Evolutionary conservation across 2,797 vertebrate species (phyloP).

Genomic region (Macroramphosus scolopax): DNA sequence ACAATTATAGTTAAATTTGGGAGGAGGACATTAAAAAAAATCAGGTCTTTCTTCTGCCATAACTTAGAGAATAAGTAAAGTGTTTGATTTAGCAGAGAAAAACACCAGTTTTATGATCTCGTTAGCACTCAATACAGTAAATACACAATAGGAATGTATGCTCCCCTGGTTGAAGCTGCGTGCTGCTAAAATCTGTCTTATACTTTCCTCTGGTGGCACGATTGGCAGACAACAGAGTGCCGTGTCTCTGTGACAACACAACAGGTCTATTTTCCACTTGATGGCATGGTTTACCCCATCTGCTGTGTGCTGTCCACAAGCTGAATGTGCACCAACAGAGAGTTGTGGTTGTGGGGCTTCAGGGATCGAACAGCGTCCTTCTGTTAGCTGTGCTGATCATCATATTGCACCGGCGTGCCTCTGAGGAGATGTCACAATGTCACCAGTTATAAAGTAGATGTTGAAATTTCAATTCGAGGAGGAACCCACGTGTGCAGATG

Average conservation of each 20-base stretch:
- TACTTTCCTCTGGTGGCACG: slow-evolving; percentile 57
- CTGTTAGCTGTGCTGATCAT: slow-evolving; percentile 58
- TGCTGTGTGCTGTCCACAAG: slow-evolving; percentile 63
- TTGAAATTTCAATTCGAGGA: slow-evolving; percentile 43
- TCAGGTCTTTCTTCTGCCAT: neutral
- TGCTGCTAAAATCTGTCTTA: slow-evolving; percentile 14
- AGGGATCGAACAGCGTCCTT: slow-evolving; percentile 56
- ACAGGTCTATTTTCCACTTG: slow-evolving; percentile 80
- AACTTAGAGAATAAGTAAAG: neutral
- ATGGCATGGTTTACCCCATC: slow-evolving; percentile 75
- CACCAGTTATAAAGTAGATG: slow-evolving; percentile 40
- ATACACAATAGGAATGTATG: slow-evolving; percentile 32
- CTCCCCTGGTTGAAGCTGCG: slow-evolving; percentile 25
- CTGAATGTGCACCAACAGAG: slow-evolving; percentile 63
- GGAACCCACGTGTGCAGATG: neutral
- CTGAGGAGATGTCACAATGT: slow-evolving; percentile 37
- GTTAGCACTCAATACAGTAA: slow-evolving; percentile 30
- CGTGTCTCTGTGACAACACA: slow-evolving; percentile 72
- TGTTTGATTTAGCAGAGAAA: slow-evolving; percentile 4
- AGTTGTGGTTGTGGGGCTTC: slow-evolving; percentile 58
- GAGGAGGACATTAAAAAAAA: neutral
- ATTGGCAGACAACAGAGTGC: slow-evolving; percentile 55
- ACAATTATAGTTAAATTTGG: slow-evolving; percentile 1
- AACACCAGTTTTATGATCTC: slow-evolving; percentile 13
- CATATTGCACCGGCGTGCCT: slow-evolving; percentile 35